Percentiles rank a stretch among this genome's conserved stretches.
Conservation (phyloP, 2,797 vertebrate species). For the Sebastes taczanowskii region DNA sequence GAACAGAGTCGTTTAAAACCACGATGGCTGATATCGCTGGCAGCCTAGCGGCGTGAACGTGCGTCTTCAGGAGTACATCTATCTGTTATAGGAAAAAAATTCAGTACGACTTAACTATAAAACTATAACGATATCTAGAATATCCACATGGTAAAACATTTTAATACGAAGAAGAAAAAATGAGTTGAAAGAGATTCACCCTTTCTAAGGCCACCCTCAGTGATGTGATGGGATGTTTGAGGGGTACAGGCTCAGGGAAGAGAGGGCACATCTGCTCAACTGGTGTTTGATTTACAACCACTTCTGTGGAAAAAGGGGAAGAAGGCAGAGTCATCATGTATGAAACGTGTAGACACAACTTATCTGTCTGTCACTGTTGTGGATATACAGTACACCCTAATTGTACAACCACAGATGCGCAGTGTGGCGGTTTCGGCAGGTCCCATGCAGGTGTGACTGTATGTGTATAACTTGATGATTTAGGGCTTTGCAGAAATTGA, state of each 20-base stretch:
- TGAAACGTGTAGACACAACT: background rate
- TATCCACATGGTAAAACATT: background rate
- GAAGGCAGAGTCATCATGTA: background rate
- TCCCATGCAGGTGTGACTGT: background rate
- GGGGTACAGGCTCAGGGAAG: constrained; percentile 87
- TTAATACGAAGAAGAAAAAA: background rate
- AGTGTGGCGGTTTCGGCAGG: background rate
- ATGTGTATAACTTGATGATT: background rate
- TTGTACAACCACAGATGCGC: background rate
- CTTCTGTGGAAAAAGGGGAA: constrained; percentile 37
- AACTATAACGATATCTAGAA: background rate
- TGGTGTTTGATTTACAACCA: background rate
- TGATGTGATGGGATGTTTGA: constrained; percentile 88
- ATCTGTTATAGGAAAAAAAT: constrained; percentile 73
- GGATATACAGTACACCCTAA: background rate
- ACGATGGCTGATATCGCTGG: constrained; percentile 89
- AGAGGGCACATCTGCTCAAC: constrained; percentile 87
- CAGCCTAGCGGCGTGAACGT: constrained; percentile 78
- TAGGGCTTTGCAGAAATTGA: background rate
- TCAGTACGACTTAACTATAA: background rate
- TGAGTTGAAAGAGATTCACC: constrained; percentile 52
- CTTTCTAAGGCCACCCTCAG: constrained; percentile 89
- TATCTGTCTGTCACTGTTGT: background rate
- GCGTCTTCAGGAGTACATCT: constrained; percentile 82
- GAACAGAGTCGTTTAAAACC: constrained; percentile 90